Percentiles rank a stretch among this genome's conserved stretches.
These are phyloP conservation scores for Aethina tumida DNA, from an alignment of 1,140 invertebrate species.

Conservation along the genomic window DNA sequence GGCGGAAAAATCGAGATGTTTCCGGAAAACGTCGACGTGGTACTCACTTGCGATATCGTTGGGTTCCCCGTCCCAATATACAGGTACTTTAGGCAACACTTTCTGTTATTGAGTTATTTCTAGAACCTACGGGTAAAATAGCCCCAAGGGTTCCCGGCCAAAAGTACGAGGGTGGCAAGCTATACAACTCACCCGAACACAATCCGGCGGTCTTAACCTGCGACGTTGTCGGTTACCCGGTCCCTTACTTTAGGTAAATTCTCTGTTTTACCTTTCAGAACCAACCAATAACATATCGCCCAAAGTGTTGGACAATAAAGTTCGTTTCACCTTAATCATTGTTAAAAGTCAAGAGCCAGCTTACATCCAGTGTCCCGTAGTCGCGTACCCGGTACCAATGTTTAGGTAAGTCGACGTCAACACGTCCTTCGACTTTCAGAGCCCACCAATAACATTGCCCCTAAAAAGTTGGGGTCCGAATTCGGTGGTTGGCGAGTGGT, in stretches of 20 bases:
- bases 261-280: slow-evolving; percentile 44
- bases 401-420: slow-evolving; percentile 44
- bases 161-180: slow-evolving; percentile 50
- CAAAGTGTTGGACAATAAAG: slow-evolving; percentile 32
- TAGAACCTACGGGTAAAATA: slow-evolving; percentile 59
- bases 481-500: slow-evolving; percentile 58
- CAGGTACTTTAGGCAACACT: slow-evolving; percentile 6
- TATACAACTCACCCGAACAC: slow-evolving; percentile 43
- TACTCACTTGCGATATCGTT: slow-evolving; percentile 16
- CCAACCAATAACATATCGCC: slow-evolving; percentile 57
- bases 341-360: slow-evolving; percentile 32
- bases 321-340: slow-evolving; percentile 25
- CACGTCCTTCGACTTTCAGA: slow-evolving; percentile 28
- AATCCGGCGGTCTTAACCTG: slow-evolving; percentile 41
- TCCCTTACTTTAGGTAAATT: slow-evolving; percentile 46
- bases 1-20: slow-evolving; percentile 54
- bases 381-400: slow-evolving; percentile 53
- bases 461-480: slow-evolving; percentile 48
- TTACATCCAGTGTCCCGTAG: slow-evolving; percentile 51
- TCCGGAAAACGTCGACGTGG: slow-evolving; percentile 24
- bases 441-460: slow-evolving; percentile 39
- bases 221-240: slow-evolving; percentile 47
- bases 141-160: slow-evolving; percentile 51
- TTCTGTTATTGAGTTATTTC: slow-evolving; percentile 19
- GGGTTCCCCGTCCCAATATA: slow-evolving; percentile 6